These are phyloP conservation scores for Andricus quercusramuli DNA, from an alignment of 2,888 invertebrate genomes.

Conservation along the genomic window DNA sequence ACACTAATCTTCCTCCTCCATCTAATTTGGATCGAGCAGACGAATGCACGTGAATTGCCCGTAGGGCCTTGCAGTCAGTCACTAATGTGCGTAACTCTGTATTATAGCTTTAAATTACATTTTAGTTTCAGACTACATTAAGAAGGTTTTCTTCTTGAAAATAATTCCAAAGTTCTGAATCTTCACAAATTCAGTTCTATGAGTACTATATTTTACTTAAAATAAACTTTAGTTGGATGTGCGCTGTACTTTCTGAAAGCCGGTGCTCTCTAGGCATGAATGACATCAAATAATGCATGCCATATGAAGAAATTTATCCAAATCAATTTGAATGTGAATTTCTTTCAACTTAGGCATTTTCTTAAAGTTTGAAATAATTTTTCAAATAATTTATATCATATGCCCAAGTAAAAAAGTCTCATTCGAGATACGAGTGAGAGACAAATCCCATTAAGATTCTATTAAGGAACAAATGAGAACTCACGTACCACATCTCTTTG, in stretches of 20 bases:
- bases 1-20: not conserved
- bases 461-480: no score
- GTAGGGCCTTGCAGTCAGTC: conserved; percentile 22
- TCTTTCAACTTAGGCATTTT: no score
- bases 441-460: no score
- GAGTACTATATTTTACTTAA: not conserved
- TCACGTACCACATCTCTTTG: no score
- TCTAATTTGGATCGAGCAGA: conserved; percentile 23
- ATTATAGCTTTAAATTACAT: conserved; percentile 15
- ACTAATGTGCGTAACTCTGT: conserved; percentile 10
- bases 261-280: not conserved
- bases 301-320: not conserved
- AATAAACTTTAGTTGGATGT: not conserved
- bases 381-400: no score
- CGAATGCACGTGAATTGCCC: conserved; percentile 18
- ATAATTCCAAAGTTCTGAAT: conserved; percentile 16
- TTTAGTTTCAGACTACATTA: not conserved
- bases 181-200: not conserved
- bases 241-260: not conserved
- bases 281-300: not conserved
- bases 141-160: not conserved
- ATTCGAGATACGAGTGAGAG: no score
- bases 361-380: no score
- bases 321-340: no score
- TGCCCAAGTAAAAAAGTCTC: no score